phyloP scores from a whole-genome alignment of 2,113 vertebrate genomes.

The Carollia perspicillata region DNA sequence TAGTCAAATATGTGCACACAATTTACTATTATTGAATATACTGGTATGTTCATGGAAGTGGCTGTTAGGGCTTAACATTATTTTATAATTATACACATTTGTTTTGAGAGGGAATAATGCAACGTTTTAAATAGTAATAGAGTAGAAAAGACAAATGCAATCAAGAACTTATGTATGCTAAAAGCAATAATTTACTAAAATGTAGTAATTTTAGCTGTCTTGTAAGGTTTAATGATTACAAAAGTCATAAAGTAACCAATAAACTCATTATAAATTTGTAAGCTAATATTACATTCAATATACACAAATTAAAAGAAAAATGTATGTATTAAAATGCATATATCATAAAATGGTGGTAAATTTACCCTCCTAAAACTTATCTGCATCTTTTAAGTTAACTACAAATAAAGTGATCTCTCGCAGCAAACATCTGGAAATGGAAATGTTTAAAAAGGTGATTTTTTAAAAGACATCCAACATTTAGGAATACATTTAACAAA shows the following conservation, averaged over 20 bases:
- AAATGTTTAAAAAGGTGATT: not conserved
- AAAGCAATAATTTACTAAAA: slow-evolving; percentile 18
- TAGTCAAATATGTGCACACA: not conserved
- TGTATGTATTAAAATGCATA: not conserved
- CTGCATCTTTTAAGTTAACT: not conserved
- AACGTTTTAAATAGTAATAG: not conserved
- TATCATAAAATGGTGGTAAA: not conserved
- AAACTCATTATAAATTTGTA: not conserved
- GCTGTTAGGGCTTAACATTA: not conserved
- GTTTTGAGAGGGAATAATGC: not conserved
- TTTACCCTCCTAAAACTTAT: not conserved
- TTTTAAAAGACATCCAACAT: too few species aligned
- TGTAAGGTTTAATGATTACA: not conserved
- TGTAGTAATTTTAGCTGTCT: not conserved
- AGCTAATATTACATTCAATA: not conserved
- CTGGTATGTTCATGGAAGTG: not conserved
- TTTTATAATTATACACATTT: not conserved
- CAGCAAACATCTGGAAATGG: not conserved
- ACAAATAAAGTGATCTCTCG: not conserved
- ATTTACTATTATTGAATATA: not conserved
- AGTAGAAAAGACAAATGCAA: too few species aligned
- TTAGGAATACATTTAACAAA: too few species aligned
- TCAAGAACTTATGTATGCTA: not conserved
- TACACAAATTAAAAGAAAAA: not conserved
- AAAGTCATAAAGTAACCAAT: not conserved